Base-by-base conservation (phyloP, 2,888 invertebrate species). In the Drosophila fulvimacula region DNA sequence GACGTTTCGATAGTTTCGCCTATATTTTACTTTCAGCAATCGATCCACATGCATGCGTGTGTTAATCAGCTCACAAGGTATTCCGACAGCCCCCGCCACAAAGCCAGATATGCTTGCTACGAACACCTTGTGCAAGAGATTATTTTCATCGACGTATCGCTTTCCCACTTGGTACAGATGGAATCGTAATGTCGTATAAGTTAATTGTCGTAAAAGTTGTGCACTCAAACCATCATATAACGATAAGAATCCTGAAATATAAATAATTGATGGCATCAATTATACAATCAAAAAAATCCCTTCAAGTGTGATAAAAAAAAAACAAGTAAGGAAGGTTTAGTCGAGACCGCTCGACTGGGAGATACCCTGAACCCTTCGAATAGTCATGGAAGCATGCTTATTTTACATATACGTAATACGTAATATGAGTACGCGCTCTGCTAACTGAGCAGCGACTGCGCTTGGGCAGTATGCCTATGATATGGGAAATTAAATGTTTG, bases 31-130 rank as follows among this genome's bases (percentile, higher is more conserved):
- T 7, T 42, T 46, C 0, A 79, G 11, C 1, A 49, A 27, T 0
- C 82, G 73, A 32, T 79, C 73, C 3, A 79, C 63, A 17, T 82
- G 79, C 79, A 79, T 82, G 3, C 82, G 59, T 3, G 76, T 76
- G 38, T 79, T 82, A 7, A 79, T 41, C 63, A 79, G 27, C 38
- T 79, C 79, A 15, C 44, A 53, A 32, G 82, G 79, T 19, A 73
- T 73, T 0, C 82, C 79, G 11, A 82, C 63, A 9, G 17, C 1
- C 0, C 69, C 64, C 0, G 79, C 69, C 19, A 64, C 1, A 9
- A 56, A 3, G 0, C 79, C 79, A 11, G 82, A 53, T 24, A 76
- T 2, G n/a, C 30, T 68, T 7, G 79, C 79, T 30, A 79, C 65
- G 10, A 52, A 48, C 0, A 76, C 10, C 27, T 59, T 73, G 1